Base-by-base conservation (phyloP, 2,888 invertebrate genomes). In the Eudasyphora cyanicolor region DNA sequence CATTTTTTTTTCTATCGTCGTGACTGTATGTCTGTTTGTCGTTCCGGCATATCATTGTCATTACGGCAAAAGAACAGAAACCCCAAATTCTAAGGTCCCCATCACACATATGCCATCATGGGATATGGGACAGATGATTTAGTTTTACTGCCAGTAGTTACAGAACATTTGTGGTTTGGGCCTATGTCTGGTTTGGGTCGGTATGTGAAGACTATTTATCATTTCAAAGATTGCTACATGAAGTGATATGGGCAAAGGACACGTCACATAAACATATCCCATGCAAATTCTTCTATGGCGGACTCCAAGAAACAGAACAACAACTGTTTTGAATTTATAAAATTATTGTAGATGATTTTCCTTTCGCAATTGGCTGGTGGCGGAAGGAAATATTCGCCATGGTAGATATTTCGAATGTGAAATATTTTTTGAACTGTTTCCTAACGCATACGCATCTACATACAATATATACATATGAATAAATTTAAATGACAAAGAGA, bases 81-180 rank as follows among this genome's bases (percentile, higher is more conserved):
- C 12, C 42, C 8, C 10, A 57, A 24, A 24, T 27, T n/a, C 14
- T n/a, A 17, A 32, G 60, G 29, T 29, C 5, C 29, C 60, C 60
- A 4, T 14, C 51, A 17, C 64, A 7, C 38, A 27, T 17, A 32
- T 0, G 32, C n/a, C n/a, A n/a, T 32, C 62, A 29, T 62, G 32
- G 62, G 17, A 17, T n/a, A n/a, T 14, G 29, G 17, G 29, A 1
- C n/a, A n/a, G n/a, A 21, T 64, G 21, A 38, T 35, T 38, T 64
- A 38, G 35, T 64, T 64, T 64, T 38, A 64, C 35, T 38, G 21
- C 38, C 38, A 64, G 64, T 64, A 45, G 60, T 60, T 60, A 60
- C n/a, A 60, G 29, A 60, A 27, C 6, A 60, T 60, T 27, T 32
- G 7, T n/a, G n/a, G 27, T 10, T 10, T 57, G 24, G 21, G 8